Evolutionary conservation across 2,113 vertebrate genomes (phyloP).

Genomic region (Podocnemis expansa): DNA sequence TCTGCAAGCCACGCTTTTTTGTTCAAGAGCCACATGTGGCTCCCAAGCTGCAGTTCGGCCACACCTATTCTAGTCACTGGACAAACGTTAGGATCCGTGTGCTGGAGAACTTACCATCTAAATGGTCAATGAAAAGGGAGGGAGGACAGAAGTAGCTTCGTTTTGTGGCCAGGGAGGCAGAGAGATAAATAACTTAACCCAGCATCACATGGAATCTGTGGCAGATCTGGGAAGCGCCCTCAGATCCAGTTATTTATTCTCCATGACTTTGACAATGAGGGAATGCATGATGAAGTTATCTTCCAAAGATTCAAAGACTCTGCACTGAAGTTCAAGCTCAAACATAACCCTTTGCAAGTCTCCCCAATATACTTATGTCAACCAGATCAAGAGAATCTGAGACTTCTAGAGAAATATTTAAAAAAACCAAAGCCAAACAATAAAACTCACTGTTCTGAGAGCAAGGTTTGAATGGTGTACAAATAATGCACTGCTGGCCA

Average conservation of each 20-base stretch:
- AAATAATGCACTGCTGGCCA: not conserved
- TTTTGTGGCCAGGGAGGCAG: not conserved
- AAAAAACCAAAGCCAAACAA: not conserved
- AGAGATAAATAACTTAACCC: not conserved
- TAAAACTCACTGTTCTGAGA: not conserved
- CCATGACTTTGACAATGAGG: accelerated
- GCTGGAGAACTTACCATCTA: not conserved
- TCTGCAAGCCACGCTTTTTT: too few species aligned
- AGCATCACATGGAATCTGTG: accelerated
- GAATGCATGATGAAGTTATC: not conserved
- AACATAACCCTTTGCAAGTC: not conserved
- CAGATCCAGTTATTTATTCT: not conserved
- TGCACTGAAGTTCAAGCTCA: not conserved
- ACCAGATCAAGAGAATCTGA: not conserved
- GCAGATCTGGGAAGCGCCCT: accelerated
- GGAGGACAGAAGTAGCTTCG: not conserved
- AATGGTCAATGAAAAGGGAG: not conserved
- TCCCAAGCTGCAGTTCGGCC: too few species aligned
- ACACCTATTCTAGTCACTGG: too few species aligned
- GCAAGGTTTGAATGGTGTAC: not conserved
- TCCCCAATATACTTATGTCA: not conserved
- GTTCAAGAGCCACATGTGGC: too few species aligned
- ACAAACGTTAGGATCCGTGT: not conserved
- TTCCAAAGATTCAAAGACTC: not conserved
- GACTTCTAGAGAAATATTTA: not conserved